Evolutionary conservation across 2,113 vertebrate species (phyloP).

Genomic region (Sarotherodon lohbergeri): DNA sequence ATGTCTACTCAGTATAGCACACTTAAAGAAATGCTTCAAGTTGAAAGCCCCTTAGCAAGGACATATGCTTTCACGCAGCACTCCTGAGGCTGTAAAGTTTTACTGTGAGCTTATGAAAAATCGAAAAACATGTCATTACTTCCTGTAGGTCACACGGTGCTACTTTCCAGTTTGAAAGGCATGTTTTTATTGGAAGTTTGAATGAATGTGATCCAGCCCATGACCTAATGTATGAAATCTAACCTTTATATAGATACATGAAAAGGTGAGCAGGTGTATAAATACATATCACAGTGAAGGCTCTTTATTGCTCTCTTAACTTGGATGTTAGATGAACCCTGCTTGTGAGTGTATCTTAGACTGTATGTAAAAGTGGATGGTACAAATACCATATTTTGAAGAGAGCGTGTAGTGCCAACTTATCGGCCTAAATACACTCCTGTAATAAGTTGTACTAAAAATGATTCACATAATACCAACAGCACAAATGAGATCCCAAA

Average conservation of each 20-base stretch:
- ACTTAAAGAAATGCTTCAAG: neutral
- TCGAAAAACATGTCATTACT: neutral
- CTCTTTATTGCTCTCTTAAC: neutral
- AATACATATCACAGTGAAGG: neutral
- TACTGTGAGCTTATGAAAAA: neutral
- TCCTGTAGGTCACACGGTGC: neutral
- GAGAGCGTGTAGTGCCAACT: neutral
- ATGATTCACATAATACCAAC: neutral
- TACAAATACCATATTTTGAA: neutral
- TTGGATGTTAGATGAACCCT: neutral
- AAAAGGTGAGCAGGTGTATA: neutral
- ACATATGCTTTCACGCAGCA: neutral
- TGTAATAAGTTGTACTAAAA: neutral
- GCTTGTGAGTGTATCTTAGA: neutral
- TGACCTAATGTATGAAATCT: neutral
- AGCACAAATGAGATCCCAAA: neutral
- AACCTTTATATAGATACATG: neutral
- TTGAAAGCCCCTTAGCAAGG: neutral
- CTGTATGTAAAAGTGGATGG: neutral
- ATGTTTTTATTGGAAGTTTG: neutral
- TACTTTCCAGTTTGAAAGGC: neutral
- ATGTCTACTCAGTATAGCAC: neutral
- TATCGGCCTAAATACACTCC: neutral
- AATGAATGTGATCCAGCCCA: neutral
- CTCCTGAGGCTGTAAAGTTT: neutral